Percentiles rank a stretch among this genome's conserved stretches.
phyloP scores from a whole-genome alignment of 2,113 vertebrate genomes.

The Hippocampus comes region DNA sequence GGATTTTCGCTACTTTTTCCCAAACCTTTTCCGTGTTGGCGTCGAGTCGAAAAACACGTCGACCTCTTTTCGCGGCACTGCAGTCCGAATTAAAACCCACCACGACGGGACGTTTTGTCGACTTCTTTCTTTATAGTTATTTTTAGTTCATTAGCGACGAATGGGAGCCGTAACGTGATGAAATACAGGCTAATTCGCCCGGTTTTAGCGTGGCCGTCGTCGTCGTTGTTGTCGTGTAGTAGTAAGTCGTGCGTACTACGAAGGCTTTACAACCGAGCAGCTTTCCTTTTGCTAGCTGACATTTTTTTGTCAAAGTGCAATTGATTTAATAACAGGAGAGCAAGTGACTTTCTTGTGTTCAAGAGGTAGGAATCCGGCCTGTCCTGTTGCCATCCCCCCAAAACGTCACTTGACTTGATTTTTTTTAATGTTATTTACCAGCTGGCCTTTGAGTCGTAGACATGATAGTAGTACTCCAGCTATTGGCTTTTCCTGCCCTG shows the following conservation, averaged over 20 bases:
- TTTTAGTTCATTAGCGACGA: not conserved
- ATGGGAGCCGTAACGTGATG: not conserved
- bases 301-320: not conserved
- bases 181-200: not conserved
- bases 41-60: conserved; percentile 47
- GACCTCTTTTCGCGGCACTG: conserved; percentile 54
- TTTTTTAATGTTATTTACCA: not conserved
- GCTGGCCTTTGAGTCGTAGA: conserved; percentile 4
- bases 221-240: conserved; percentile 1
- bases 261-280: not conserved
- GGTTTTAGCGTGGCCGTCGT: not conserved
- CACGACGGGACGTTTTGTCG: not conserved
- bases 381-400: not conserved
- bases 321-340: not conserved
- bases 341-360: not conserved
- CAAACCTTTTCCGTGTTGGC: conserved; percentile 33
- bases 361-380: not conserved
- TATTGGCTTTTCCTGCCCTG: not conserved
- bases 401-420: not conserved
- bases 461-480: not conserved
- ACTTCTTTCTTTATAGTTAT: not conserved
- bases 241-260: conserved; percentile 7
- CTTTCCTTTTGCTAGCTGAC: not conserved
- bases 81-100: conserved; percentile 31
- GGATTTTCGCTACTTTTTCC: conserved; percentile 34